A percentile compares a stretch with the other conserved stretches of the same genome.
These are phyloP conservation scores for Diadegma fenestrale DNA, from an alignment of 2,888 invertebrate genomes.

Conservation along the genomic window DNA sequence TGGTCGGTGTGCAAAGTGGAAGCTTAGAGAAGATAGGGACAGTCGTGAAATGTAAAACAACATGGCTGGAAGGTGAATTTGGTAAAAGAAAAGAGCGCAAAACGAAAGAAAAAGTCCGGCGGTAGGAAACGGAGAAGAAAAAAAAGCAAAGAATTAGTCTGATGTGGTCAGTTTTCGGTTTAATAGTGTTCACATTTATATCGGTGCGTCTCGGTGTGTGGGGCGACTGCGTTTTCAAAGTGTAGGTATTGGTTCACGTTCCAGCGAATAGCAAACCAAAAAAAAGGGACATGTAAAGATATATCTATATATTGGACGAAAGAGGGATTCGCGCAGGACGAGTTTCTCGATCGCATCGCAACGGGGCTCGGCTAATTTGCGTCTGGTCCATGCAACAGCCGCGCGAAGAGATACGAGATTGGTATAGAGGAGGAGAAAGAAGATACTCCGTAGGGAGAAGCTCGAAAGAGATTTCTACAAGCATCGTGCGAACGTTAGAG, in stretches of 20 bases:
- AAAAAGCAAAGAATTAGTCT: constrained; percentile 15
- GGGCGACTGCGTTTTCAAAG: constrained; percentile 52
- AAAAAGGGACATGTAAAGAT: not conserved
- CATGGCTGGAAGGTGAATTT: constrained; percentile 52
- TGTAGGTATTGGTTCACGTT: constrained; percentile 40
- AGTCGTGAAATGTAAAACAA: constrained; percentile 66
- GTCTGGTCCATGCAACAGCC: constrained; percentile 67
- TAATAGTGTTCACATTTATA: constrained; percentile 5
- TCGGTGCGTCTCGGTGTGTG: not conserved
- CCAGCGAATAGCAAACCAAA: not conserved
- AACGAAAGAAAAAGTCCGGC: constrained; percentile 12
- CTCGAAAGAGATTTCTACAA: constrained; percentile 46
- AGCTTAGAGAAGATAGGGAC: constrained; percentile 25
- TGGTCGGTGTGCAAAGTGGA: constrained; percentile 48
- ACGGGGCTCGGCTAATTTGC: constrained; percentile 71
- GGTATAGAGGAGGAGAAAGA: constrained; percentile 15
- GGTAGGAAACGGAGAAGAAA: not conserved
- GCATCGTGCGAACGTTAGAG: constrained; percentile 46
- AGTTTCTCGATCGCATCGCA: constrained; percentile 71
- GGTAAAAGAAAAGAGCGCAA: not conserved
- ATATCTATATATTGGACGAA: constrained; percentile 35
- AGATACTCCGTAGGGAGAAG: constrained; percentile 15
- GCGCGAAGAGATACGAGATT: constrained; percentile 33
- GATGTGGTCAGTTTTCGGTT: constrained; percentile 40
- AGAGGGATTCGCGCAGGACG: constrained; percentile 58